Evolutionary conservation across 2,797 vertebrate species (phyloP).

Genomic region (Esox masquinongy): DNA sequence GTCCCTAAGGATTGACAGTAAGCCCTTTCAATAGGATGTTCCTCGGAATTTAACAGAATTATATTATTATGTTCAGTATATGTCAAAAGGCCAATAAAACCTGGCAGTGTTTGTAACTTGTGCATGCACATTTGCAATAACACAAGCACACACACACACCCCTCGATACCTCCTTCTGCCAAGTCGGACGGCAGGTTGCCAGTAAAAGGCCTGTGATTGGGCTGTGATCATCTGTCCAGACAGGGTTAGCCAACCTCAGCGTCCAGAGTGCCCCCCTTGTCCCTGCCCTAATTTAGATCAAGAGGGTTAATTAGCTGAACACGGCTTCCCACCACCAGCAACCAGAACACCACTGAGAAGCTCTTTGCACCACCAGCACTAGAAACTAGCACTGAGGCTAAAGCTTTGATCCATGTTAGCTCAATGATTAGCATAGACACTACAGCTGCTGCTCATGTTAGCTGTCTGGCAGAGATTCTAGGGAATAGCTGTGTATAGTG

Average conservation of each 20-base stretch:
- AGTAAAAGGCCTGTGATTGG: constrained; percentile 73
- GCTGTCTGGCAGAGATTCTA: constrained; percentile 37
- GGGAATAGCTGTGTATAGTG: constrained; percentile 35
- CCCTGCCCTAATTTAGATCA: constrained; percentile 57
- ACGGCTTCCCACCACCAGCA: constrained; percentile 33
- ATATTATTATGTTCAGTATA: constrained; percentile 66
- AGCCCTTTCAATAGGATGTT: constrained; percentile 74
- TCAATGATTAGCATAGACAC: not conserved
- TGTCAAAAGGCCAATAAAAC: constrained; percentile 72
- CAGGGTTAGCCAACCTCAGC: constrained; percentile 55
- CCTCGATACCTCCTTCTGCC: constrained; percentile 73
- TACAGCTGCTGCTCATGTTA: not conserved
- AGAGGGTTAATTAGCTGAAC: constrained; percentile 68
- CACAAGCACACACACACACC: constrained; percentile 42
- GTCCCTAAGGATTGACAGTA: constrained; percentile 53
- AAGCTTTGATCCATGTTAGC: not conserved
- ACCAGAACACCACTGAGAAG: constrained; percentile 17
- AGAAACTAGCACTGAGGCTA: not conserved
- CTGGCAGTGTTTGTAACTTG: constrained; percentile 66
- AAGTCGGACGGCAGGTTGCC: constrained; percentile 79
- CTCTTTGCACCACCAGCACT: not conserved
- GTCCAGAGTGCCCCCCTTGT: constrained; percentile 21
- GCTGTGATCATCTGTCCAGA: constrained; percentile 69
- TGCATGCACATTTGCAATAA: not conserved
- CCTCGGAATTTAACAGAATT: constrained; percentile 73